Percentiles rank a stretch among this genome's conserved stretches.
These are phyloP conservation scores for Nudaria mundana DNA, from an alignment of 2,888 invertebrate species.

Conservation along the genomic window DNA sequence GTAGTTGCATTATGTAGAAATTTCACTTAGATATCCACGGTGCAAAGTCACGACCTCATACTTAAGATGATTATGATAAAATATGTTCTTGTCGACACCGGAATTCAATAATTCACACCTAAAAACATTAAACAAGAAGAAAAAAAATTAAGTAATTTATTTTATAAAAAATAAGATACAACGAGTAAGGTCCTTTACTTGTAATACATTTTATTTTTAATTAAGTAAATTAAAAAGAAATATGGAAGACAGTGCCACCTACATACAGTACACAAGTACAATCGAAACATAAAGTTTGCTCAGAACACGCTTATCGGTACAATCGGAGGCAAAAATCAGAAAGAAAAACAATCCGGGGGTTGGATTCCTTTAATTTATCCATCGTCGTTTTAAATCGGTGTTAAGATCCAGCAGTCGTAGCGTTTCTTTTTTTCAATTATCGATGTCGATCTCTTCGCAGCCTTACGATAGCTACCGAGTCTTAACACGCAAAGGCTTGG, in stretches of 20 bases:
- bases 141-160: neutral
- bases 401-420: constrained; percentile 73
- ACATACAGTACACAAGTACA: constrained; percentile 58
- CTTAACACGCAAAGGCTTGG: constrained; percentile 49
- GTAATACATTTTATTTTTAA: constrained; percentile 46
- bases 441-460: constrained; percentile 66
- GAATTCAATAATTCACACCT: too few relatives aligned
- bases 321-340: constrained; percentile 60
- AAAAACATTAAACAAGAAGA: neutral
- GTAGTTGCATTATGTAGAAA: too few relatives aligned
- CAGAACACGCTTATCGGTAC: constrained; percentile 65
- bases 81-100: too few relatives aligned
- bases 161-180: constrained; percentile 14
- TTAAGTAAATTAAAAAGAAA: constrained; percentile 50
- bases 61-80: too few relatives aligned
- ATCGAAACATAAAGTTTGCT: constrained; percentile 67
- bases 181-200: constrained; percentile 29
- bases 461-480: constrained; percentile 67
- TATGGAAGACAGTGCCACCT: constrained; percentile 53
- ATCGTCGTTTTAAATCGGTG: constrained; percentile 75
- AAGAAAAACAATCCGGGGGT: constrained; percentile 64
- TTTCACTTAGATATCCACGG: too few relatives aligned
- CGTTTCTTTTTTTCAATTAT: constrained; percentile 69
- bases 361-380: constrained; percentile 77
- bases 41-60: too few relatives aligned